These are phyloP conservation scores for Mormyrops boulengeri DNA, from an alignment of 2,797 vertebrate genomes.

Conservation along the genomic window DNA sequence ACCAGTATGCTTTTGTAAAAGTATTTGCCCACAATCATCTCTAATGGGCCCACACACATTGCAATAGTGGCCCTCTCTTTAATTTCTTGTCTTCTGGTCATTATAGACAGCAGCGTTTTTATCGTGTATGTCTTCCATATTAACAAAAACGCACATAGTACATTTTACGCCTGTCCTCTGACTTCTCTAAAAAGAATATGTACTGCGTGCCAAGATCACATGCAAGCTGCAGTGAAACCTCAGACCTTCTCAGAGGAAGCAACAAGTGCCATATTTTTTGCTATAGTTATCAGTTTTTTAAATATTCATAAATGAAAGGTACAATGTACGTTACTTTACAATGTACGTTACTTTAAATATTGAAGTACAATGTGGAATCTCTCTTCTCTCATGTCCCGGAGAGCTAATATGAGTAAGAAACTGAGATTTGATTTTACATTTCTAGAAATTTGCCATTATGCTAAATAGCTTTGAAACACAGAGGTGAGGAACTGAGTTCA, in stretches of 20 bases:
- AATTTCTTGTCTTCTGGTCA: neutral
- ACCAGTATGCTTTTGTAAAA: neutral
- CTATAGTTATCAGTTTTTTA: neutral
- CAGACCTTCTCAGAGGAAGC: neutral
- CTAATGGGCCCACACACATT: neutral
- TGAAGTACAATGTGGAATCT: neutral
- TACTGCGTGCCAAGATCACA: neutral
- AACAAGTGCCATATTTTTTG: neutral
- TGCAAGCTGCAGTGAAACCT: neutral
- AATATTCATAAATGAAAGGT: neutral
- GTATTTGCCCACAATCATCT: neutral
- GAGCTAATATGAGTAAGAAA: neutral
- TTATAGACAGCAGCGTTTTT: neutral
- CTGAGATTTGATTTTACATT: neutral
- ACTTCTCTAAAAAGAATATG: neutral
- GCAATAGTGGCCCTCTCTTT: neutral
- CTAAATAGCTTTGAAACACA: neutral
- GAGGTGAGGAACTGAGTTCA: neutral
- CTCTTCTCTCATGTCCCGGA: neutral
- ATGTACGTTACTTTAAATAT: neutral
- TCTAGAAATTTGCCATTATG: neutral
- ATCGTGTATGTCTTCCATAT: neutral
- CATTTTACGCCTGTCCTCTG: neutral
- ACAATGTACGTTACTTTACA: neutral
- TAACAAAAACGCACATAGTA: neutral